Base-by-base conservation (phyloP, 2,797 vertebrate genomes). In the Melanotaenia maccullochi region DNA sequence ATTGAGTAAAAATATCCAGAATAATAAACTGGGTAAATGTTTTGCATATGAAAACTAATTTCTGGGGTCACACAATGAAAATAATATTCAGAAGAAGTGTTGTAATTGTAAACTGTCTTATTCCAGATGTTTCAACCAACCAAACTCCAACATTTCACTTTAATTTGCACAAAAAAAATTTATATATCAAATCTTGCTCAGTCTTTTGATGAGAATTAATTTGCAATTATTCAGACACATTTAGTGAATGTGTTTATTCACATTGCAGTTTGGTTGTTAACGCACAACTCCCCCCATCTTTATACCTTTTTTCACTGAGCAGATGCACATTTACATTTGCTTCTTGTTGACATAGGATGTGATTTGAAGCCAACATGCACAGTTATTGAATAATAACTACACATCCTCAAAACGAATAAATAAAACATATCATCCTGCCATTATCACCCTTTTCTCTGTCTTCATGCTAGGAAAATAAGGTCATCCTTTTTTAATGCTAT, bases 361-460 rank as follows among this genome's bases (percentile, higher is more conserved):
- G 68, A 89, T 87, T 78, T 86, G 83, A 82, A 87, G 82, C 85
- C 77, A 87, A 89, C 81, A 80, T 67, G 60, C 81, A 20, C 73
- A 75, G 83, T 78, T 86, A 74, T 79, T 91, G 84, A 90, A 93
- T 92, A 89, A 88, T 91, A 87, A 88, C 92, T 88, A 85, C 81
- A 91, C 78, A 82, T 87, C 82, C 82, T 87, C 82, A 81, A 91
- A 87, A 88, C 84, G 67, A 89, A 91, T 92, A 93, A 91, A 92
- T 92, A 92, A 90, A 92, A 90, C 83, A 90, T 86, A 81, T 78
- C 82, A 75, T 79, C 64, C 65, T 82, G 72, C 84, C 87, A 89
- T 90, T 88, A 89, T 89, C 77, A 86, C 76, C 75, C 74, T 81
- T 89, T 90, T 86, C 83, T 83, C 82, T 82, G 82, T 85, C 77